Percentiles rank a stretch among this genome's conserved stretches.
These are phyloP conservation scores for Drosophila watanabei DNA, from an alignment of 1,140 invertebrate genomes.

Conservation along the genomic window DNA sequence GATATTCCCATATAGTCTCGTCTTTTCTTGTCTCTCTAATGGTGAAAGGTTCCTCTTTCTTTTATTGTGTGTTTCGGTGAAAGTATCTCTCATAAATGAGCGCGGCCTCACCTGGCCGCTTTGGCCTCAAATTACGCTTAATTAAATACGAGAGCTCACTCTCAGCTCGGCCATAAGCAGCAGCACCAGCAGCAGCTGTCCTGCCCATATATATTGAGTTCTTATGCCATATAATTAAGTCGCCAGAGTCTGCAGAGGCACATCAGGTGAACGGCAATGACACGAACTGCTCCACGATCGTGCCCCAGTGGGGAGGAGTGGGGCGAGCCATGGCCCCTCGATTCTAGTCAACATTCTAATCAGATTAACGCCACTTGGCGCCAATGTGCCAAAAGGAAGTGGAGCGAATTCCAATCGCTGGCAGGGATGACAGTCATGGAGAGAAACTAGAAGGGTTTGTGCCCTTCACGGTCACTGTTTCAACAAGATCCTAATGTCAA, in stretches of 20 bases:
- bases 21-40: conserved; percentile 3
- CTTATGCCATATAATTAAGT: conserved; percentile 75
- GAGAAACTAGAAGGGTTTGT: background rate
- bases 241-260: conserved; percentile 9
- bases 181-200: conserved; percentile 45
- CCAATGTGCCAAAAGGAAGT: conserved; percentile 62
- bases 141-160: conserved; percentile 70
- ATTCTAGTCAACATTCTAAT: conserved; percentile 65
- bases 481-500: background rate
- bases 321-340: conserved; percentile 14
- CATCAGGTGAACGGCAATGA: conserved; percentile 79
- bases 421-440: conserved; percentile 13
- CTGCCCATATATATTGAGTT: conserved; percentile 59
- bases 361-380: conserved; percentile 79
- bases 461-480: background rate
- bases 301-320: conserved; percentile 29
- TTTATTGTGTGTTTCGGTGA: conserved; percentile 66
- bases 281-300: conserved; percentile 69
- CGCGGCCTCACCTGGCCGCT: conserved; percentile 40
- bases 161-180: conserved; percentile 3
- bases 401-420: conserved; percentile 22
- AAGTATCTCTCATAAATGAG: conserved; percentile 81
- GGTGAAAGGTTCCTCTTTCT: conserved; percentile 46
- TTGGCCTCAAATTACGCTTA: conserved; percentile 66
- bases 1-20: conserved; percentile 49